These are phyloP conservation scores for Python bivittatus DNA, from an alignment of 2,113 vertebrate genomes.

Conservation along the genomic window DNA sequence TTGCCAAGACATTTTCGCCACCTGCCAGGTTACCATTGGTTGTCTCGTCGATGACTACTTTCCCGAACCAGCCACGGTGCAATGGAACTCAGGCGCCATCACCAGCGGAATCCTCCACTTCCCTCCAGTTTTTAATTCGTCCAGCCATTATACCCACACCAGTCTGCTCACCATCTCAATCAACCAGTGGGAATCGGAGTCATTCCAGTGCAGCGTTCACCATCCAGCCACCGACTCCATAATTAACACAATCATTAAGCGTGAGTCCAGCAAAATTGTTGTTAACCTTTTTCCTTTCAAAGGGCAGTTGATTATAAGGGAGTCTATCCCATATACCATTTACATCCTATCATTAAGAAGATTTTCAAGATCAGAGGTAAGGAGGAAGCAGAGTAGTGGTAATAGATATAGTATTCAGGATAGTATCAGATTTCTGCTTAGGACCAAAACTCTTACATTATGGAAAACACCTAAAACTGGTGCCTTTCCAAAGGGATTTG, in stretches of 20 bases:
- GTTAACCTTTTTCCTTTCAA: not conserved
- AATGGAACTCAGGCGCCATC: slow-evolving; percentile 36
- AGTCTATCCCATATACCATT: too few relatives aligned
- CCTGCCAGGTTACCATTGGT: not conserved
- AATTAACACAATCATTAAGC: fast-evolving
- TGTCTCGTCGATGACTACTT: slow-evolving; percentile 59
- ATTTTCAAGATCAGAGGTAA: too few relatives aligned
- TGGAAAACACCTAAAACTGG: too few relatives aligned
- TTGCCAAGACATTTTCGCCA: fast-evolving
- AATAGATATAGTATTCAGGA: not conserved
- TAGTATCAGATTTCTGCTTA: too few relatives aligned
- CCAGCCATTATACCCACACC: not conserved
- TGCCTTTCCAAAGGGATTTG: too few relatives aligned
- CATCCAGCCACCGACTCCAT: fast-evolving
- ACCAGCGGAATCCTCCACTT: not conserved
- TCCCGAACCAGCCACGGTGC: slow-evolving; percentile 24
- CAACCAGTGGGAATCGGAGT: not conserved
- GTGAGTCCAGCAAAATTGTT: slow-evolving; percentile 26
- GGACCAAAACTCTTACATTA: too few relatives aligned
- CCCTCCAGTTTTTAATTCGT: fast-evolving
- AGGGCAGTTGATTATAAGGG: too few relatives aligned
- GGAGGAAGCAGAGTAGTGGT: too few relatives aligned
- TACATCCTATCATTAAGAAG: too few relatives aligned
- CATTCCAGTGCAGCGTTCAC: slow-evolving; percentile 28
- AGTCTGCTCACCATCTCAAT: slow-evolving; percentile 12